phyloP scores from a whole-genome alignment of 2,113 vertebrate genomes.

The Saimiri boliviensis region DNA sequence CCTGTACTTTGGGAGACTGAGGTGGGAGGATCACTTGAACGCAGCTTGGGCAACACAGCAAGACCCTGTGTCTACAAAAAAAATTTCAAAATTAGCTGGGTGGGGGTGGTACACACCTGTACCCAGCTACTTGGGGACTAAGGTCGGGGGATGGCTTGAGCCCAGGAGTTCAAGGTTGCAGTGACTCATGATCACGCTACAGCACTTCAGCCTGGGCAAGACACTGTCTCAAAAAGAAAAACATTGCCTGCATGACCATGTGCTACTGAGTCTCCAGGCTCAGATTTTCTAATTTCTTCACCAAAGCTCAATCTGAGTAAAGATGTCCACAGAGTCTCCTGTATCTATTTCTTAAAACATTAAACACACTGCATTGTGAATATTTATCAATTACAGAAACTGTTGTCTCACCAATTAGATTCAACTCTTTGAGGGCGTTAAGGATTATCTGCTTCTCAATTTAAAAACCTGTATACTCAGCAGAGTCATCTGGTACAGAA shows the following conservation, averaged over 20 bases:
- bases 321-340: neutral
- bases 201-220: too few relatives aligned
- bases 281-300: conserved; percentile 14
- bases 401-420: neutral
- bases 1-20: too few relatives aligned
- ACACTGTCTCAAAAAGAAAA: too few relatives aligned
- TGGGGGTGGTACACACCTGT: too few relatives aligned
- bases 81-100: too few relatives aligned
- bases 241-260: neutral
- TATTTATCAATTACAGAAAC: conserved; percentile 7
- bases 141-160: too few relatives aligned
- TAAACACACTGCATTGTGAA: neutral
- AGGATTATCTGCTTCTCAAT: neutral
- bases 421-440: neutral
- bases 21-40: too few relatives aligned
- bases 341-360: neutral
- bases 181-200: too few relatives aligned
- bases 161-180: too few relatives aligned
- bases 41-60: too few relatives aligned
- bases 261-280: neutral
- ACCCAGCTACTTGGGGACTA: too few relatives aligned
- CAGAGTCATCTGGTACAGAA: conserved; percentile 7
- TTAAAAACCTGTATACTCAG: neutral
- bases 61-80: too few relatives aligned
- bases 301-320: neutral